phyloP scores from a whole-genome alignment of 2,113 vertebrate species.

The Crotalus horridus region DNA sequence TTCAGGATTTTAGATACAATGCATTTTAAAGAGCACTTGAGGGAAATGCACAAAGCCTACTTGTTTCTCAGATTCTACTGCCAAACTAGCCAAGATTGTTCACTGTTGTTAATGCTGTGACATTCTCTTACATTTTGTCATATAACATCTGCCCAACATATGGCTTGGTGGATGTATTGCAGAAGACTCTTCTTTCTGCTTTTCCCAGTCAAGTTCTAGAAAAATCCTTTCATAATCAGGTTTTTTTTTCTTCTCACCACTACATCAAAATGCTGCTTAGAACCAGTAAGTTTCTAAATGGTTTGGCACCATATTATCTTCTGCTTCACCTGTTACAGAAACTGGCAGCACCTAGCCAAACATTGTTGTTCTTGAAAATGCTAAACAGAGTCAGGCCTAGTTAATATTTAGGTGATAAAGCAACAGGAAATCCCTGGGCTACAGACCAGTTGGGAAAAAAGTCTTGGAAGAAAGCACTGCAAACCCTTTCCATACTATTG shows the following conservation, averaged over 20 bases:
- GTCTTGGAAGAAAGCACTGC: too few relatives aligned
- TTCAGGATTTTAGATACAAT: neutral
- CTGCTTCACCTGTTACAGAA: neutral
- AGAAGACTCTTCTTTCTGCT: neutral
- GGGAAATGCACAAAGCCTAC: neutral
- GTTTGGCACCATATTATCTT: neutral
- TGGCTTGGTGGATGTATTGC: neutral
- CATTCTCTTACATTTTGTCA: neutral
- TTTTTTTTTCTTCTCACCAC: neutral
- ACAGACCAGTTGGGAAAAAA: too few relatives aligned
- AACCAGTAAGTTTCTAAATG: neutral
- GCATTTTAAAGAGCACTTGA: neutral
- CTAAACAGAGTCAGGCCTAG: too few relatives aligned
- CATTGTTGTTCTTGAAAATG: neutral
- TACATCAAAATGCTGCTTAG: neutral
- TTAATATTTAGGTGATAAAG: too few relatives aligned
- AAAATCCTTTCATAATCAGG: neutral
- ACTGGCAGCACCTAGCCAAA: neutral
- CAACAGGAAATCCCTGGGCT: too few relatives aligned
- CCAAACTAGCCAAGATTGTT: neutral
- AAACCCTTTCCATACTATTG: too few relatives aligned
- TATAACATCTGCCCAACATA: neutral
- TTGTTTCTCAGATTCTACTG: neutral
- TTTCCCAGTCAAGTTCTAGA: neutral
- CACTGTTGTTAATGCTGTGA: neutral